A percentile compares a stretch with the other conserved stretches of the same genome.
phyloP scores from a whole-genome alignment of 2,888 invertebrate genomes.

The Aproaerema taeniolella region DNA sequence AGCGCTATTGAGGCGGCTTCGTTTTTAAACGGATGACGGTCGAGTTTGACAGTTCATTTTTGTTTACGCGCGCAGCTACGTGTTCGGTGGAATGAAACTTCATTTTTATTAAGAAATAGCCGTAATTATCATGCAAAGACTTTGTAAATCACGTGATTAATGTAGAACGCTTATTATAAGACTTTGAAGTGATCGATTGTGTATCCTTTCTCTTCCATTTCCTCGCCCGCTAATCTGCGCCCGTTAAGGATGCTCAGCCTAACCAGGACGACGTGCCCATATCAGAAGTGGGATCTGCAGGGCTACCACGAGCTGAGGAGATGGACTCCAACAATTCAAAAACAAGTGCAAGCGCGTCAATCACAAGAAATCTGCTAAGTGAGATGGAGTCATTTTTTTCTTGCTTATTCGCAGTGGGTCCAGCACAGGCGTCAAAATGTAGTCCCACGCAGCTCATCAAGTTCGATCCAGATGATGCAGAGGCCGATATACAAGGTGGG shows the following conservation, averaged over 20 bases:
- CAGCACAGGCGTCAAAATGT: not conserved
- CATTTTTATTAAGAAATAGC: no score
- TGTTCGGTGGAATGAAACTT: not conserved
- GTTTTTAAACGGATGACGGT: not conserved
- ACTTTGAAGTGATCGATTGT: not conserved
- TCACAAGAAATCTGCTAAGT: not conserved
- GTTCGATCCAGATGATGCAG: constrained; percentile 7
- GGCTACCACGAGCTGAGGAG: not conserved
- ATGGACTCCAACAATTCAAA: not conserved
- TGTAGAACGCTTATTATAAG: not conserved
- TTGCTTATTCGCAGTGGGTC: not conserved
- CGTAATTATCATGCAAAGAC: no score
- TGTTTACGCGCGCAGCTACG: not conserved
- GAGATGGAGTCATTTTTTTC: not conserved
- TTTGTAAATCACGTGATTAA: not conserved
- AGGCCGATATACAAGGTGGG: constrained; percentile 25
- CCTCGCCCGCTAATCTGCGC: no score
- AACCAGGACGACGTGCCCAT: not conserved
- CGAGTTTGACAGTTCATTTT: not conserved
- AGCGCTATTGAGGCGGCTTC: not conserved
- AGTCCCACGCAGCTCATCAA: not conserved
- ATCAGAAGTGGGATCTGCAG: not conserved
- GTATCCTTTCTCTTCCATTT: not conserved
- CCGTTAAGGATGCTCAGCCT: not conserved
- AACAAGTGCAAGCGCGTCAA: not conserved